Evolutionary conservation across 2,888 invertebrate genomes (phyloP).

Genomic region (Tetragonisca angustula): DNA sequence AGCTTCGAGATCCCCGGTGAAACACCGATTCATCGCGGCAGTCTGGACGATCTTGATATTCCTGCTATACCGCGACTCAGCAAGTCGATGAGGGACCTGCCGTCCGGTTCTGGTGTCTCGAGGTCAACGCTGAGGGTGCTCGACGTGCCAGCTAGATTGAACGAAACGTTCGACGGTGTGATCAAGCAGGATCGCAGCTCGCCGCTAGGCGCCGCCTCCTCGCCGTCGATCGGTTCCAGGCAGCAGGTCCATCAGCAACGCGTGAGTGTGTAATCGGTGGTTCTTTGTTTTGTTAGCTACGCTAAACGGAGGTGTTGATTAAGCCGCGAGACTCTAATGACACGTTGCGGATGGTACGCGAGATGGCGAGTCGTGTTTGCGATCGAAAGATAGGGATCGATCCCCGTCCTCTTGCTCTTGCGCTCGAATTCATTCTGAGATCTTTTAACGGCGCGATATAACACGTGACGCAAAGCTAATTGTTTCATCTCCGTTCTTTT

Average conservation of each 20-base stretch:
- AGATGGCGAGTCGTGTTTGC: slow-evolving; percentile 7
- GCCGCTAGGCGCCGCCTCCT: slow-evolving; percentile 72
- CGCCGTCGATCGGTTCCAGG: slow-evolving; percentile 73
- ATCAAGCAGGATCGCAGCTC: slow-evolving; percentile 75
- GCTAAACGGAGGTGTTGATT: slow-evolving; percentile 45
- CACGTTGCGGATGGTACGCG: neutral
- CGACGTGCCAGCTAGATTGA: slow-evolving; percentile 73
- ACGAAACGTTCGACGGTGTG: slow-evolving; percentile 79
- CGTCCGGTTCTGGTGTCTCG: slow-evolving; percentile 69
- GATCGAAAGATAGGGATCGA: slow-evolving; percentile 9
- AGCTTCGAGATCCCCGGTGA: slow-evolving; percentile 80
- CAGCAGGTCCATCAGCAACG: slow-evolving; percentile 74
- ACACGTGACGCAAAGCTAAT: neutral
- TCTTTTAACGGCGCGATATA: neutral
- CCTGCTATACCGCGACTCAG: slow-evolving; percentile 79
- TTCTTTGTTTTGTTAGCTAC: slow-evolving; percentile 17
- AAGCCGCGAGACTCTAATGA: slow-evolving; percentile 35
- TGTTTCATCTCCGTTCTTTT: neutral
- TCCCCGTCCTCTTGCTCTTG: neutral
- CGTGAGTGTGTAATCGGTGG: slow-evolving; percentile 60
- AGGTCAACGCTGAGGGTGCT: slow-evolving; percentile 73
- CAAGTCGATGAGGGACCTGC: slow-evolving; percentile 77
- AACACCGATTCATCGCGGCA: slow-evolving; percentile 75
- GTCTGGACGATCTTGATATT: slow-evolving; percentile 79
- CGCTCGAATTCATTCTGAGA: neutral